Evolutionary conservation across 2,888 invertebrate genomes (phyloP).

Genomic region (Hipparchia sbordonii): DNA sequence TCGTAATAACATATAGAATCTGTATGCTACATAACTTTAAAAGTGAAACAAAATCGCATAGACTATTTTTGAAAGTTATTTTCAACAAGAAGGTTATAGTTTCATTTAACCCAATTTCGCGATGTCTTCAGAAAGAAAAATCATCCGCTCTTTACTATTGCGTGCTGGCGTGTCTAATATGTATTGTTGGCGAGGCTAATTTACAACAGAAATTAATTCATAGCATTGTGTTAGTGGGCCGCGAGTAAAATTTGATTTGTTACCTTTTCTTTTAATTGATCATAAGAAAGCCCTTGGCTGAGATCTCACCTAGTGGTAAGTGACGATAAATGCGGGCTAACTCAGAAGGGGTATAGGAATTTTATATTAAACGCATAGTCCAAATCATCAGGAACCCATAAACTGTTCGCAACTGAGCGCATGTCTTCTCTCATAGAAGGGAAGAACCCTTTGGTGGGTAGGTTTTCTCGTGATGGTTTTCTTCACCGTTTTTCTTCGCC

Average conservation of each 20-base stretch:
- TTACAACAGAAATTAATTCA: conserved; percentile 25
- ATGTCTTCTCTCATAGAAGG: too few relatives aligned
- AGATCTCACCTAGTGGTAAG: too few relatives aligned
- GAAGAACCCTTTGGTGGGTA: too few relatives aligned
- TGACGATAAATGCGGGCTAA: too few relatives aligned
- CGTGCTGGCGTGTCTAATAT: conserved; percentile 22
- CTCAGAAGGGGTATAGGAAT: too few relatives aligned
- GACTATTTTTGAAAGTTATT: neutral
- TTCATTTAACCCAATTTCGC: neutral
- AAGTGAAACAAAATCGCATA: neutral
- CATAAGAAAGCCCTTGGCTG: too few relatives aligned
- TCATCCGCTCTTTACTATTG: conserved; percentile 10
- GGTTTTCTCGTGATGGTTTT: too few relatives aligned
- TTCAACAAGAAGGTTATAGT: neutral
- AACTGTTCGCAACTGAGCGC: too few relatives aligned
- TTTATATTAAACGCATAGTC: too few relatives aligned
- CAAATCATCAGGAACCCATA: too few relatives aligned
- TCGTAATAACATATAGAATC: too few relatives aligned
- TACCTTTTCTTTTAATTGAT: neutral
- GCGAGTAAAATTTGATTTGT: conserved; percentile 9
- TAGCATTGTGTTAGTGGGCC: conserved; percentile 22
- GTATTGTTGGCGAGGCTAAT: conserved; percentile 20
- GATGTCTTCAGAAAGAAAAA: conserved; percentile 6
- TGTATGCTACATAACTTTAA: neutral
- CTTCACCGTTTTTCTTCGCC: conserved; percentile 39